A percentile compares a stretch with the other conserved stretches of the same genome.
Conservation (phyloP, 2,888 invertebrate genomes). For the Caenorhabditis becei region DNA sequence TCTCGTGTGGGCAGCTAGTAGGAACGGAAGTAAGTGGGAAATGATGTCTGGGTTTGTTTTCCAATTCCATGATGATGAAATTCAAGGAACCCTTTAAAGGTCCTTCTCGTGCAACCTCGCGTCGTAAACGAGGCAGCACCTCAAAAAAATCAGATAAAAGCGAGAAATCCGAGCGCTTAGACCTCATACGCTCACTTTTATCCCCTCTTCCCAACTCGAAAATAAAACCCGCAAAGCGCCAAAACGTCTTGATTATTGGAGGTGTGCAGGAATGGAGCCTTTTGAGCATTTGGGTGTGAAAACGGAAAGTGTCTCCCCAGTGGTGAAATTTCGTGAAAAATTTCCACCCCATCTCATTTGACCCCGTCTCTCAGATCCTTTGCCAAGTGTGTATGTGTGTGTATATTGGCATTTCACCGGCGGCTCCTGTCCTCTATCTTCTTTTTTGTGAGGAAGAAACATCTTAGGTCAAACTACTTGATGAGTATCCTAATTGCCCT, state of each 20-base stretch:
- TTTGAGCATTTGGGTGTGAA: slow-evolving; percentile 22
- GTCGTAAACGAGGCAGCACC: slow-evolving; percentile 7
- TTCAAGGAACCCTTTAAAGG: slow-evolving; percentile 17
- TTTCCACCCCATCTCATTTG: slow-evolving; percentile 9
- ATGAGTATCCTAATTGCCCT: slow-evolving; percentile 55
- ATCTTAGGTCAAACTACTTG: slow-evolving; percentile 53
- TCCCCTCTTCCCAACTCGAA: not conserved
- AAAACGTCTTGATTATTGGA: slow-evolving; percentile 18
- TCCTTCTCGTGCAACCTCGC: slow-evolving; percentile 1
- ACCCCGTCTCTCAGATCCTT: not conserved
- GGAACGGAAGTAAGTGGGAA: slow-evolving; percentile 29
- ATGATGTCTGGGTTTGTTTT: slow-evolving; percentile 39
- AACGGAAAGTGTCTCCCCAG: not conserved
- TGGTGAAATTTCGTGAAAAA: not conserved
- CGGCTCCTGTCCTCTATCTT: slow-evolving; percentile 6
- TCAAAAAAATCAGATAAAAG: slow-evolving; percentile 22
- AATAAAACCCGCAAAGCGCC: not conserved
- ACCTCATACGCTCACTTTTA: not conserved
- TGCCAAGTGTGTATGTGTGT: slow-evolving; percentile 12
- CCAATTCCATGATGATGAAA: slow-evolving; percentile 27
- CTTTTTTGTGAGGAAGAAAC: slow-evolving; percentile 40
- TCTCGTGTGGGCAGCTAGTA: slow-evolving; percentile 5
- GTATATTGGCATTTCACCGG: slow-evolving; percentile 31
- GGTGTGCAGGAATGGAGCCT: not conserved
- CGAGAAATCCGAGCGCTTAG: not conserved